Conservation (phyloP, 1,140 invertebrate species). For the Ericerus pela region DNA sequence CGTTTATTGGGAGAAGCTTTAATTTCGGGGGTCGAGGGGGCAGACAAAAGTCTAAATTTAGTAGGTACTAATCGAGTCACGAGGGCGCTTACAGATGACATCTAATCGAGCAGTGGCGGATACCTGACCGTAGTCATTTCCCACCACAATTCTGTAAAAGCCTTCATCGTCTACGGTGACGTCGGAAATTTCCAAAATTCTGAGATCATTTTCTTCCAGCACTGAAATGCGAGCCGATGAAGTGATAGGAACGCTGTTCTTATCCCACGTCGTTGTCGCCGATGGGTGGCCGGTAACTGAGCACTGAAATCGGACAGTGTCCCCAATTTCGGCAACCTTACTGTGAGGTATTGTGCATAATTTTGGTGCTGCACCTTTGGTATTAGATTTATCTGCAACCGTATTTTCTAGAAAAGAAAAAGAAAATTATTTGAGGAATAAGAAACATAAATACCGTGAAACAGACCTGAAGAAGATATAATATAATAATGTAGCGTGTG, state of each 20-base stretch:
- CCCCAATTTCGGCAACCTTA: constrained; percentile 64
- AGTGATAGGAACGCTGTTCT: constrained; percentile 48
- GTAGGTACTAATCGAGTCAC: not conserved
- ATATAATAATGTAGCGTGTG: too few relatives aligned
- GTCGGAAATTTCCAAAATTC: constrained; percentile 60
- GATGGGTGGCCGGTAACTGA: constrained; percentile 57
- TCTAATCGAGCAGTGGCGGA: constrained; percentile 65
- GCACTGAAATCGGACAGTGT: constrained; percentile 63
- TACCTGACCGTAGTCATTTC: constrained; percentile 65
- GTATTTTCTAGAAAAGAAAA: too few relatives aligned
- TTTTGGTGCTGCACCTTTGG: constrained; percentile 40
- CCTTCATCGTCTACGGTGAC: constrained; percentile 63
- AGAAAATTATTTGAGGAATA: too few relatives aligned
- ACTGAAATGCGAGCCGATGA: constrained; percentile 47
- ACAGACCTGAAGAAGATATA: too few relatives aligned
- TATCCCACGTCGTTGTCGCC: constrained; percentile 67
- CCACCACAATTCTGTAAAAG: constrained; percentile 59
- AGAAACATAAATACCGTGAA: too few relatives aligned
- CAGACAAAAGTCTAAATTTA: not conserved
- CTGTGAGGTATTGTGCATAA: constrained; percentile 80
- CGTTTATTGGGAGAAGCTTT: not conserved
- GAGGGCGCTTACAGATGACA: constrained; percentile 45
- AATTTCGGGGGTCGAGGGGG: not conserved
- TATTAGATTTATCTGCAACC: not conserved
- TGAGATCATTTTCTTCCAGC: constrained; percentile 56